Conservation (phyloP, 2,797 vertebrate genomes). For the Cossypha niveicapilla region DNA sequence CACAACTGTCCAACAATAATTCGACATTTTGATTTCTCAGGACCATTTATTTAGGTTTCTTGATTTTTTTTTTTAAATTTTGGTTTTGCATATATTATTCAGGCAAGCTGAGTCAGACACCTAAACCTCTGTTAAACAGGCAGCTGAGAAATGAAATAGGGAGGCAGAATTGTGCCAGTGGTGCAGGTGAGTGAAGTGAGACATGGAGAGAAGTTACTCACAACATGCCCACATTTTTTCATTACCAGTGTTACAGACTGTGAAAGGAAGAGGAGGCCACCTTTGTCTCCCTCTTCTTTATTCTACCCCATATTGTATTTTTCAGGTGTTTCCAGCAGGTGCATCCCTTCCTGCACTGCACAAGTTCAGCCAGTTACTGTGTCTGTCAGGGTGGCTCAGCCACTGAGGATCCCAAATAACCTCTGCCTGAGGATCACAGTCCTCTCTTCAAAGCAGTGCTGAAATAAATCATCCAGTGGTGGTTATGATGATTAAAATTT, state of each 20-base stretch:
- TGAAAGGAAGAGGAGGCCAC: neutral
- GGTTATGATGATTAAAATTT: neutral
- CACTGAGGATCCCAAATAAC: neutral
- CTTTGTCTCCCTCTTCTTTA: neutral
- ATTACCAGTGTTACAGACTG: neutral
- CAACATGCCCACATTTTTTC: neutral
- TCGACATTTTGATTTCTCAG: neutral
- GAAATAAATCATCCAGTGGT: neutral
- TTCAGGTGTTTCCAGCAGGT: neutral
- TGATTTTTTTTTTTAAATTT: neutral
- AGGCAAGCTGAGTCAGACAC: neutral
- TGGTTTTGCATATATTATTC: neutral
- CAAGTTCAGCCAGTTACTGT: neutral
- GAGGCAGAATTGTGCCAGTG: neutral
- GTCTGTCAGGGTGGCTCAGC: neutral
- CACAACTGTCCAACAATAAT: neutral
- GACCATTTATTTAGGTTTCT: neutral
- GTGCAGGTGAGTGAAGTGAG: conserved; percentile 10
- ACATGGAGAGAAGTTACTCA: neutral
- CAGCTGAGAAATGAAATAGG: neutral
- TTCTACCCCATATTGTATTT: neutral
- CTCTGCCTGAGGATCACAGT: neutral
- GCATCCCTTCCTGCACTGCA: neutral
- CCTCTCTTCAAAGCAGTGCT: neutral
- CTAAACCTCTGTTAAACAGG: neutral